These are phyloP conservation scores for Stenolophus ochropezus DNA, from an alignment of 2,888 invertebrate species.

Conservation along the genomic window DNA sequence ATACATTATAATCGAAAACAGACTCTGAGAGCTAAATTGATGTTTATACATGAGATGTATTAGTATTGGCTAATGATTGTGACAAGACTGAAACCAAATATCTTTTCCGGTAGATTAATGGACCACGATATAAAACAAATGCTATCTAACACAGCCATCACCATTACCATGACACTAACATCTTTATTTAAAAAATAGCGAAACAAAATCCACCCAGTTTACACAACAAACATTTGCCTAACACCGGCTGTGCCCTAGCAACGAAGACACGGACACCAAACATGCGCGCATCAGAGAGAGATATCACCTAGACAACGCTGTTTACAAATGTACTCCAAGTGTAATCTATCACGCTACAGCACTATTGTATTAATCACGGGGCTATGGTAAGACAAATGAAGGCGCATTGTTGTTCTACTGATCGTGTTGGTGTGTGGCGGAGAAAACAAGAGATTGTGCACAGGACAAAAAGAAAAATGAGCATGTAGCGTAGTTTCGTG, in stretches of 20 bases:
- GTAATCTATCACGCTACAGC: constrained; percentile 63
- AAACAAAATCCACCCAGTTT: constrained; percentile 23
- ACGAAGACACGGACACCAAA: constrained; percentile 12
- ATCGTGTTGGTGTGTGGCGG: constrained; percentile 5
- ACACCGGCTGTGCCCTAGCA: constrained; percentile 10
- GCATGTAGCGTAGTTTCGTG: constrained; percentile 6
- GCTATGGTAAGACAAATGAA: constrained; percentile 44
- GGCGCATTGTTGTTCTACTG: neutral
- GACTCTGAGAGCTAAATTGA: neutral
- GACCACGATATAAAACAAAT: neutral
- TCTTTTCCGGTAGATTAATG: neutral
- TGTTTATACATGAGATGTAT: neutral
- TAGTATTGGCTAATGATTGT: neutral
- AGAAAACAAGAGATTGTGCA: constrained; percentile 1
- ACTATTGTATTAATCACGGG: constrained; percentile 59
- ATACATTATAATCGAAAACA: too few relatives aligned
- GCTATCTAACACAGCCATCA: neutral
- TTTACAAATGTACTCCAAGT: constrained; percentile 62
- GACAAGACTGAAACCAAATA: neutral
- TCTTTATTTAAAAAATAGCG: constrained; percentile 26
- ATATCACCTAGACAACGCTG: constrained; percentile 58
- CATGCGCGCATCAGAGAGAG: constrained; percentile 2
- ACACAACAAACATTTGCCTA: constrained; percentile 26
- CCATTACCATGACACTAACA: constrained; percentile 10
- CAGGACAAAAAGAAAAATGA: constrained; percentile 3